Base-by-base conservation (phyloP, 2,888 invertebrate species). In the Xylocampa areola region DNA sequence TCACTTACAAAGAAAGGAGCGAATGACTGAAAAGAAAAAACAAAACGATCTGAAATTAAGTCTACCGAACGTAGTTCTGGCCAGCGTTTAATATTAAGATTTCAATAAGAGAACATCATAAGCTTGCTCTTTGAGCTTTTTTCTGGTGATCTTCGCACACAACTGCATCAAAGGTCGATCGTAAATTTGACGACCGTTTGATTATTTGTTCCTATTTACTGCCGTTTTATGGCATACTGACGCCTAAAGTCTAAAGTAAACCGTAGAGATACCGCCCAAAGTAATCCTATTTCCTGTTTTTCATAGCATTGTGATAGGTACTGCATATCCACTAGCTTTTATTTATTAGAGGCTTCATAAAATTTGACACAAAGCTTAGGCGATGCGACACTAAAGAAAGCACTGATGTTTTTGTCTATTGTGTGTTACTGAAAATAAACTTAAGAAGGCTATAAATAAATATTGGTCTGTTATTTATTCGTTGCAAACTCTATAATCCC, bases 171-270 rank as follows among this genome's bases (percentile, higher is more conserved):
- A 73, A 78, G 79, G 81, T 78, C 70, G 81, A 58, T 84, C 82
- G 79, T 86, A 80, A 85, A 87, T 80, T 81, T 80, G 79, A 85
- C 80, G 82, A 79, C 81, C 73, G 82, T 82, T 82, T 81, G 72
- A 81, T 80, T 81, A 73, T 77, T 78, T 78, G 71, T 65, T 67
- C 62, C 55, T 77, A 80, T 81, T 82, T 82, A 81, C 69, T 73
- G 68, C 69, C 49, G 65, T 75, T 82, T 81, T 79, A 81, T 74
- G 69, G 65, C 64, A 47, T 50, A 67, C 55, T 57, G 74, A 75
- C 73, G 76, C 67, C 62, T 59, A 54, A 66, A 60, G 59, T 58
- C 62, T 59, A 54, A 66, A 60, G 59, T 58, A 51, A 60, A 65
- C 47, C 10, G 47, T 50, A 45, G 44, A 41, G 50, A 52, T 54